Evolutionary conservation across 2,797 vertebrate species (phyloP), one percentile per base, ranked within the genome.

Genomic region (Calcarius lapponicus): DNA sequence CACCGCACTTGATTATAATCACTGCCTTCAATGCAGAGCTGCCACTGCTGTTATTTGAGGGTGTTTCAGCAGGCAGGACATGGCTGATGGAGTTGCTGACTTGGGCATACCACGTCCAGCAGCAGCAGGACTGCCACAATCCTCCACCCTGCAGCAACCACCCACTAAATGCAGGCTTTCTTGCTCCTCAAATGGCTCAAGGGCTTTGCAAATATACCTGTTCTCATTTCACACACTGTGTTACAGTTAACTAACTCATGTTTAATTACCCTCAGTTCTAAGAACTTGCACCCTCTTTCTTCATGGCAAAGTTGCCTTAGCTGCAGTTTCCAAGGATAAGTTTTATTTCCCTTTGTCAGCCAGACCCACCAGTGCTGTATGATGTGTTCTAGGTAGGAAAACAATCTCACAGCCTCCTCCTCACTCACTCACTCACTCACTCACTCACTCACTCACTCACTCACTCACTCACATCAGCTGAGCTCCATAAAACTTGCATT

Each of bases 381-480:
- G 31, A 53, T 6, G 7, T 22, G 32, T 0, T 0, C 12, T n/a
- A 0, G 0, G 47, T 1, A 4, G 82, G 57, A 57, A 90, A 65
- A 22, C 14, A 40, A 45, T n/a, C 60, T 84, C 17, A 9, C 36
- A 86, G 66, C 22, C 15, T 62, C 42, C 61, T 67, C 22, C 32
- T 54, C 53, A 45, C 61, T 74, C 32, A 21, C 36, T 71, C 5
- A 51, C 47, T 69, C 29, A 25, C 31, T 74, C 40, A 32, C 11
- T 54, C 51, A 31, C 50, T 70, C 50, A 24, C 51, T 73, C 34
- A 20, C 22, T 71, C 42, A 34, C 40, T 50, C 5, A 0, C 21
- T 67, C 65, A 50, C 65, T 67, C 66, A 21, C 32, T 70, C 58
- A 42, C 16, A 32, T 42, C 42, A 20, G 6, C 25, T 86, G 69